A percentile compares a stretch with the other conserved stretches of the same genome.
Conservation (phyloP, 2,888 invertebrate species). For the Alsophila aescularia region DNA sequence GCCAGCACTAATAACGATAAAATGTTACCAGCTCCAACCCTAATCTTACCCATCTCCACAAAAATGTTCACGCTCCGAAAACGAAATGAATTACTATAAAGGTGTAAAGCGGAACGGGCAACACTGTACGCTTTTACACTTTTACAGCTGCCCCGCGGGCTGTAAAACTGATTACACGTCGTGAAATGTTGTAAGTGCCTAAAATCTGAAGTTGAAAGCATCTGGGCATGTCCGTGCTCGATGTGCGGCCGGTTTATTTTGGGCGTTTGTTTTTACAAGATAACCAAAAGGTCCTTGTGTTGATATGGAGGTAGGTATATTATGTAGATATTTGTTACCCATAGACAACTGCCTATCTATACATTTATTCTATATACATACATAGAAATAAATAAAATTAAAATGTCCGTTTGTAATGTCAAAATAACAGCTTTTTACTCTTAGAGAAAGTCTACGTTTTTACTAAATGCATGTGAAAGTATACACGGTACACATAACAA, state of each 20-base stretch:
- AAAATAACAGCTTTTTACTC: too few species aligned
- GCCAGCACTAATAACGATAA: not conserved
- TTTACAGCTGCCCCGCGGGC: not conserved
- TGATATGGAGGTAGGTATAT: too few species aligned
- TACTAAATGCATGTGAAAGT: too few species aligned
- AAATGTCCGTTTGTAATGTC: too few species aligned
- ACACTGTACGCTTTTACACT: not conserved
- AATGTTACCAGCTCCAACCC: not conserved
- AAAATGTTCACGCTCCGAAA: not conserved
- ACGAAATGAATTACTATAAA: slow-evolving; percentile 1
- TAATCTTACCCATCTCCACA: not conserved
- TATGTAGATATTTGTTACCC: too few species aligned
- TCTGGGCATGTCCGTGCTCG: too few species aligned
- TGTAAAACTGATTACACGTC: slow-evolving; percentile 3
- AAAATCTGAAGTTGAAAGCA: not conserved
- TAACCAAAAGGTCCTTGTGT: not conserved
- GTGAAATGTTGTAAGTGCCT: not conserved
- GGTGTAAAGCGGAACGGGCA: slow-evolving; percentile 2
- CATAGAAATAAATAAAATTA: too few species aligned
- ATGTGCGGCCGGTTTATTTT: not conserved
- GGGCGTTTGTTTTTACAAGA: not conserved
- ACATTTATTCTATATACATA: too few species aligned
- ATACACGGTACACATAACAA: too few species aligned
- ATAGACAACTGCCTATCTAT: too few species aligned
- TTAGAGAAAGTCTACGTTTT: too few species aligned